A percentile compares a stretch with the other conserved stretches of the same genome.
Evolutionary conservation across 2,113 vertebrate genomes (phyloP).

Genomic region (Jaculus jaculus): DNA sequence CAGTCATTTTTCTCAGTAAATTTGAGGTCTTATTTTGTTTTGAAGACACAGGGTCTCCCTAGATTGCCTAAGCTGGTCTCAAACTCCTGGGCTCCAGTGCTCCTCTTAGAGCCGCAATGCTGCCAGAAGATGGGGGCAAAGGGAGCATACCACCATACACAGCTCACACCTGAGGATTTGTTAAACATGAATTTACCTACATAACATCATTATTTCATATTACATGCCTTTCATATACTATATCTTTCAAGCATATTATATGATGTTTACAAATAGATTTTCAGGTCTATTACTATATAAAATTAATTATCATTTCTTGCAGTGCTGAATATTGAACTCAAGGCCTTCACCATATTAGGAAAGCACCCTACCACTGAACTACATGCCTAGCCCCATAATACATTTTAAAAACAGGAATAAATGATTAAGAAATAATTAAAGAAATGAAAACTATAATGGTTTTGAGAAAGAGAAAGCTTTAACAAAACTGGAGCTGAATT

Average conservation of each 20-base stretch:
- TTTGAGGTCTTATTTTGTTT: neutral
- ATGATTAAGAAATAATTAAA: neutral
- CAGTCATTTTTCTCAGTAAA: neutral
- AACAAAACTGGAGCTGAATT: neutral
- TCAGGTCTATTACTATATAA: neutral
- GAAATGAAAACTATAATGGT: neutral
- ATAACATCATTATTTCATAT: neutral
- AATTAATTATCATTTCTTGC: neutral
- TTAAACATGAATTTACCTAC: neutral
- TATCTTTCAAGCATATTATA: neutral
- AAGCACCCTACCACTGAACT: too few species aligned
- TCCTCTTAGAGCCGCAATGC: neutral
- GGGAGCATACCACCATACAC: neutral
- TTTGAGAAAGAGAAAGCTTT: neutral
- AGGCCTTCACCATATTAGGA: neutral
- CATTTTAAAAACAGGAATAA: conserved; percentile 27
- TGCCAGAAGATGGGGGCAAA: neutral
- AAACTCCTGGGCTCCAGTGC: neutral
- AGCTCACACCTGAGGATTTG: neutral
- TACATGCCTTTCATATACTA: neutral
- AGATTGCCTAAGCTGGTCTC: neutral
- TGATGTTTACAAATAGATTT: neutral
- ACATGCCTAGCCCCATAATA: neutral
- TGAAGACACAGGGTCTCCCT: neutral
- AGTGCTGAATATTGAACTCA: neutral